A percentile compares a stretch with the other conserved stretches of the same genome.
phyloP scores from a whole-genome alignment of 2,797 vertebrate genomes.

The Sebastes dallii region DNA sequence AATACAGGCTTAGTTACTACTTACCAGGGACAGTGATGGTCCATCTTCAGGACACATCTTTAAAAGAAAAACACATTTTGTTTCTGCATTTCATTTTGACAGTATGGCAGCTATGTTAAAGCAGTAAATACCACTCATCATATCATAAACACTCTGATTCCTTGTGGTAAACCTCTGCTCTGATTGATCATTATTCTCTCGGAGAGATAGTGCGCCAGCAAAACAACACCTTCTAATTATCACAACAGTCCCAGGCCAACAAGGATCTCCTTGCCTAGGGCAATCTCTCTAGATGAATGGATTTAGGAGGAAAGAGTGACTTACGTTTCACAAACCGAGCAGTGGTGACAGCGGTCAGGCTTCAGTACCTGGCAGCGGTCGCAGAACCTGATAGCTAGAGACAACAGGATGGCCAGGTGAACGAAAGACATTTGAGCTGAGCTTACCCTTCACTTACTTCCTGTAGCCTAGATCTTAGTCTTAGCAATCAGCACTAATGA shows the following conservation, averaged over 20 bases:
- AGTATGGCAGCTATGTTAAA: neutral
- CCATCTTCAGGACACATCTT: constrained; percentile 98
- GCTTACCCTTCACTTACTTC: constrained; percentile 60
- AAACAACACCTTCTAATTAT: constrained; percentile 66
- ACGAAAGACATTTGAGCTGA: constrained; percentile 66
- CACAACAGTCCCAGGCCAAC: constrained; percentile 25
- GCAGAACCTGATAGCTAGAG: constrained; percentile 94
- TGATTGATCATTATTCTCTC: constrained; percentile 40
- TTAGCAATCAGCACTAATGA: constrained; percentile 72
- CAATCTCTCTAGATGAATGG: constrained; percentile 53
- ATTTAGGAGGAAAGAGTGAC: constrained; percentile 71
- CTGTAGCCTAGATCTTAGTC: constrained; percentile 49
- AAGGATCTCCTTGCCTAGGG: constrained; percentile 49
- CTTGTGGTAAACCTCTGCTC: constrained; percentile 19
- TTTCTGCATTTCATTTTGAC: neutral
- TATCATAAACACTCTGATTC: neutral
- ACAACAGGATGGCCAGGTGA: constrained; percentile 63
- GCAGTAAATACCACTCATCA: neutral
- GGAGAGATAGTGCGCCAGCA: constrained; percentile 19
- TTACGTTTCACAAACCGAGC: constrained; percentile 97
- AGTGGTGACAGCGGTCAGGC: constrained; percentile 98
- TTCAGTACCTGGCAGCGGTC: constrained; percentile 97
- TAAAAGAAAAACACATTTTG: constrained; percentile 17
- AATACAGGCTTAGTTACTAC: constrained; percentile 28
- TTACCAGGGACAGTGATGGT: constrained; percentile 99